These are phyloP conservation scores for Callipepla californica DNA, from an alignment of 2,113 vertebrate species.

Conservation along the genomic window DNA sequence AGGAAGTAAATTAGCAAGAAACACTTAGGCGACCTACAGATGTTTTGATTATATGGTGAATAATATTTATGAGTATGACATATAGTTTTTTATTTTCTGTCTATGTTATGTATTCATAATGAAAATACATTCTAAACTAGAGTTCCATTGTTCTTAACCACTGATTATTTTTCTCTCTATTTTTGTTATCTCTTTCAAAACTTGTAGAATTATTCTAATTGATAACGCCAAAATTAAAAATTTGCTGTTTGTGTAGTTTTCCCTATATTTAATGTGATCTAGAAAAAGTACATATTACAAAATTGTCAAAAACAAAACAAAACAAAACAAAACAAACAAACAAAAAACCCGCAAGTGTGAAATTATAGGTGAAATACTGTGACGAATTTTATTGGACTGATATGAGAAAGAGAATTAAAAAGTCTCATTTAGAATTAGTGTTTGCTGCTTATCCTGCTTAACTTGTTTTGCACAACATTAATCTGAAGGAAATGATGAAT, in stretches of 20 bases:
- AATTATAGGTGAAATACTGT: background rate
- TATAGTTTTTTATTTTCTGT: background rate
- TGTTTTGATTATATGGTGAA: background rate
- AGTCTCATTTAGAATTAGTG: accelerated
- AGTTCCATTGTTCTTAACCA: background rate
- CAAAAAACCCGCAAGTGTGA: background rate
- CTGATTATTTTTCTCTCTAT: background rate
- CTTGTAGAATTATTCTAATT: background rate
- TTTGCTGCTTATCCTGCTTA: background rate
- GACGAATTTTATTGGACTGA: background rate
- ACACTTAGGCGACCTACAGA: background rate
- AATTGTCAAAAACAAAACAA: background rate
- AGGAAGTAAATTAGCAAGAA: background rate
- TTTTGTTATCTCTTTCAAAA: background rate
- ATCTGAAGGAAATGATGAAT: background rate
- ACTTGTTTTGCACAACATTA: background rate
- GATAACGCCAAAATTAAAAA: background rate
- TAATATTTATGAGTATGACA: background rate
- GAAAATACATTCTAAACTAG: background rate
- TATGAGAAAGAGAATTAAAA: background rate
- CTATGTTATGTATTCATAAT: background rate
- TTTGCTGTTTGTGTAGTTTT: background rate
- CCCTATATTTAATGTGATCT: background rate
- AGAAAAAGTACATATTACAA: background rate
- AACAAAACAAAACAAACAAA: too few relatives aligned